Evolutionary conservation across 2,888 invertebrate genomes (phyloP), one percentile per base, ranked within the genome.

Genomic region (Tetragnatha montana): DNA sequence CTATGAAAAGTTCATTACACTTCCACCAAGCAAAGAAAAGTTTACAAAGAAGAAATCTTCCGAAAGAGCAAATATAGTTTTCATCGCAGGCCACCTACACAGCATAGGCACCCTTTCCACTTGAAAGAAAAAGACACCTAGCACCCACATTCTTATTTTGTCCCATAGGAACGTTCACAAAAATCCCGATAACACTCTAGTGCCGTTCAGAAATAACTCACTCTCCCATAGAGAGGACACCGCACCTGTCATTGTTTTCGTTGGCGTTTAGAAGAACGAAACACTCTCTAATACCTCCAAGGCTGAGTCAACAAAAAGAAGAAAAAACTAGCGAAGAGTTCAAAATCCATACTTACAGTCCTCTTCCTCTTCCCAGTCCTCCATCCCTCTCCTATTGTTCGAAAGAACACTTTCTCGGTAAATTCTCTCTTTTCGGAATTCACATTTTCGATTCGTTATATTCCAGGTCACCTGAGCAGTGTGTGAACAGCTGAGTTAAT

Each of bases 301-400:
- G 22, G 60, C 83, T 70, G 78, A 85, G 49, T 85, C 85, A 35
- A 49, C 69, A 69, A 22, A 81, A 71, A 71, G n/a, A n/a, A n/a
- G n/a, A 81, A 71, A 17, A 78, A 69, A 47, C 35, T 49, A 81
- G 47, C 81, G 69, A 35, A n/a, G 75, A 83, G 71, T 17, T 68
- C 22, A 78, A 85, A 85, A 78, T 71, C 71, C 14, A 78, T 85
- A 85, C 85, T 85, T 50, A 85, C 85, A 85, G 6, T 81, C 47
- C 7, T 81, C 81, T 71, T 85, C 85, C n/a, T 73, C 60, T 74
- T 82, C 82, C 8, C 17, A 22, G 78, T 85, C 85, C 22, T 85
- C 85, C 76, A 78, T 78, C 12, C 22, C 49, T 49, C 35, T 17
- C 14, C 1, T 35, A 35, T 35, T 2, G 35, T 35, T 35, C 35